Evolutionary conservation across 2,113 vertebrate species (phyloP), one percentile per base, ranked within the genome.

Genomic region (Bos javanicus): DNA sequence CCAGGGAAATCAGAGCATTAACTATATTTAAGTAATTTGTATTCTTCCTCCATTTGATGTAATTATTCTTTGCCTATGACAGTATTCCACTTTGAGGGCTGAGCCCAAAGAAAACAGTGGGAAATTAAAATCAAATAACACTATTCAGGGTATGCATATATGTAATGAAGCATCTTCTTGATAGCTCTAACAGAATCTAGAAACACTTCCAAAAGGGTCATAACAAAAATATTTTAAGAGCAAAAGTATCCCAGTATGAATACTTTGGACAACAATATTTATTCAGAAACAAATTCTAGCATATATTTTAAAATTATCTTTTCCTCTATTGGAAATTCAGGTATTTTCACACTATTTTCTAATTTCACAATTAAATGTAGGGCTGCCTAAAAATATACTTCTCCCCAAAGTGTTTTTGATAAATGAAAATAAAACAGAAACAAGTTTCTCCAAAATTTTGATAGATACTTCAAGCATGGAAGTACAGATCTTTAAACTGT

Each of bases 281-380:
- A 94, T 88, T 95, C 62, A 86, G 48, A 86, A 86, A 97, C 36
- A 95, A 78, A 92, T 95, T 84, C 48, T 57, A 84, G 56, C 33
- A 43, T 89, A 2, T 76, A 89, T 84, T 96, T 94, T 96, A 57
- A 21, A 48, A 91, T 26, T 46, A 86, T 16, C 48, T 74, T 90
- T 85, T 90, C 54, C 57, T 92, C 86, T 86, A 90, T 67, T 78
- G 33, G 56, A 92, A 95, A 95, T 76, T 92, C 26, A 82, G n/a
- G 43, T 78, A n/a, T 92, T 96, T 97, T 89, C 78, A 78, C 36
- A 91, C 62, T 91, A 85, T 57, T 54, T 87, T 94, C 52, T 60
- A 87, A 89, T 84, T 95, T 95, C 78, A 95, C 33, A 84, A 89
- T 64, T 84, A 89, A 95, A 88, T 95, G 46, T 56, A 50, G 36